Base-by-base conservation (phyloP, 2,113 vertebrate genomes). In the Tringa solitaria region DNA sequence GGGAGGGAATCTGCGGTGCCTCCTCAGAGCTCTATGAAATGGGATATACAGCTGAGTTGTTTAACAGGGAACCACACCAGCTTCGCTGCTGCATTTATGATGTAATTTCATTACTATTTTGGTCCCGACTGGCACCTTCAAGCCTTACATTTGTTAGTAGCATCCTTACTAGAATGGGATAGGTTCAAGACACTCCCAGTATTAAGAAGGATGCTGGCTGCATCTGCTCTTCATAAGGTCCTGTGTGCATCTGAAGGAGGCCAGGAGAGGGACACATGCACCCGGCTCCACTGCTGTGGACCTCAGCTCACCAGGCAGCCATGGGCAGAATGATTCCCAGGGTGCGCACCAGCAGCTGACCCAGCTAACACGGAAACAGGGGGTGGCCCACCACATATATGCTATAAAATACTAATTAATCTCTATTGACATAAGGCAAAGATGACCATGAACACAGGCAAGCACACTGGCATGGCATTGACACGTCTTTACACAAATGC, bases 71-170 rank as follows among this genome's bases (percentile, higher is more conserved):
- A 32, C 32, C 9, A 19, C 57, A 23, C 15, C 84, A 73, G 68
- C 92, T 88, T 86, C 83, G 74, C 90, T 74, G 45, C 72, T 73
- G 67, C 78, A 54, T 63, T 73, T 87, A n/a, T 69, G 65, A 76
- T 54, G 64, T 41, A 10, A 68, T 73, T 84, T 79, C 50, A 45
- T 80, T 86, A 75, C 45, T 75, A 10, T 53, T 79, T 68, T 46
- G 27, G 63, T 70, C 90, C 75, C 27, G 6, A 56, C 59, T 59
- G 69, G 33, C 80, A 51, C n/a, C 77, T 87, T 73, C 39, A 72
- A 85, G 64, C 79, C 43, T 51, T 59, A n/a, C 23, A 21, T 35
- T 83, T 72, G 74, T 48, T 86, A 78, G 67, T 32, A 90, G 65
- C 56, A 59, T 45, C 67, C 48, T 63, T 69, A 87, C 67, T 59